These are phyloP conservation scores for Neolamprologus sp. DNA, from an alignment of 2,113 vertebrate genomes.

Conservation along the genomic window DNA sequence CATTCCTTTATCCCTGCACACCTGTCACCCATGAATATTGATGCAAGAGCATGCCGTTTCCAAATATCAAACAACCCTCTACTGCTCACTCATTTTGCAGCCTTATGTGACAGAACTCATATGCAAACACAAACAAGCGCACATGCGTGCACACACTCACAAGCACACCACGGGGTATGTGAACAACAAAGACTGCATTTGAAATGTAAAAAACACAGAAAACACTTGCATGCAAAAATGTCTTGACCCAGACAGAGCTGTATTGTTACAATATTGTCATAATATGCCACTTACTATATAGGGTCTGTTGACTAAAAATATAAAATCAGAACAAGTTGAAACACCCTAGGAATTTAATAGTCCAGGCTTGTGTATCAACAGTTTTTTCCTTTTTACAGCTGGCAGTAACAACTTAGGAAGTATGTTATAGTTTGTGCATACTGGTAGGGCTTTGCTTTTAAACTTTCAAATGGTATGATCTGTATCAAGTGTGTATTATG, in stretches of 20 bases:
- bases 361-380: background rate
- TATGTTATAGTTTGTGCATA: background rate
- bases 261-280: background rate
- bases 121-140: background rate
- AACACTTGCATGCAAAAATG: background rate
- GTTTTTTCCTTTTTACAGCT: background rate
- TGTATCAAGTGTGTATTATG: background rate
- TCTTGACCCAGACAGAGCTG: background rate
- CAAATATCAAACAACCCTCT: background rate
- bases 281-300: background rate
- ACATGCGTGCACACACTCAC: background rate
- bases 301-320: background rate
- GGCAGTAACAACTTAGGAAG: background rate
- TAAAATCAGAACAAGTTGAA: background rate
- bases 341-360: background rate
- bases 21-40: conserved; percentile 23
- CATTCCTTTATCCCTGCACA: background rate
- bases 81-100: background rate
- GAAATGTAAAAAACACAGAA: background rate
- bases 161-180: background rate
- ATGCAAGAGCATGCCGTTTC: background rate
- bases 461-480: background rate
- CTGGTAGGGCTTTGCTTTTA: background rate
- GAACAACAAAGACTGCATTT: background rate
- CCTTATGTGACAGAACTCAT: background rate